phyloP scores from a whole-genome alignment of 37 sponge, comb jelly and placozoan genomes.

The Chondrilla cf. caribensis region DNA sequence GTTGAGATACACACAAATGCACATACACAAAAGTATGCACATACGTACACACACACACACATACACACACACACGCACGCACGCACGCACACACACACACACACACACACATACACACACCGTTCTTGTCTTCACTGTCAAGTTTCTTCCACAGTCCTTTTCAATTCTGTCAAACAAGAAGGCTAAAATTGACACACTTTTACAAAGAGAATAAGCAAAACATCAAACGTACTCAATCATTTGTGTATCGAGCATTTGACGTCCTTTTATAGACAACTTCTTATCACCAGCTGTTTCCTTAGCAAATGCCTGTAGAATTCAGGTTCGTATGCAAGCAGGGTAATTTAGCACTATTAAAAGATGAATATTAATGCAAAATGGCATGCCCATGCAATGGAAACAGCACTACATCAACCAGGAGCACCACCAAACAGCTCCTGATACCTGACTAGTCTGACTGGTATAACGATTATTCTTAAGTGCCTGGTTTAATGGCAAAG shows the following conservation, averaged over 20 bases:
- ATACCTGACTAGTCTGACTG: too few relatives aligned
- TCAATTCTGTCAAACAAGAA: slow-evolving; percentile 24
- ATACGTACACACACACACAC: slow-evolving; percentile 56
- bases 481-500: too few relatives aligned
- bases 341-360: too few relatives aligned
- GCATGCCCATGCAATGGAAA: too few relatives aligned
- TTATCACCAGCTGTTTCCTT: slow-evolving; percentile 35
- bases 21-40: slow-evolving; percentile 42
- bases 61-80: background rate
- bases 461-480: too few relatives aligned
- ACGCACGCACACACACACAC: background rate
- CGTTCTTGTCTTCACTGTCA: background rate
- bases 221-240: slow-evolving; percentile 40
- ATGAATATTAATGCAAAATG: too few relatives aligned
- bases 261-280: slow-evolving; percentile 44
- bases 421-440: too few relatives aligned
- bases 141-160: background rate
- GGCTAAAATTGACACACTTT: background rate
- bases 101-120: background rate
- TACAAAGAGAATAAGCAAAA: too few relatives aligned
- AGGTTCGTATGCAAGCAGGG: background rate
- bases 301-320: slow-evolving; percentile 16
- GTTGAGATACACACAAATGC: slow-evolving; percentile 35
- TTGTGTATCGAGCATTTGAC: slow-evolving; percentile 31
- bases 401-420: too few relatives aligned